Conservation (phyloP, 2,888 invertebrate species). For the Drosophila acutilabella region DNA sequence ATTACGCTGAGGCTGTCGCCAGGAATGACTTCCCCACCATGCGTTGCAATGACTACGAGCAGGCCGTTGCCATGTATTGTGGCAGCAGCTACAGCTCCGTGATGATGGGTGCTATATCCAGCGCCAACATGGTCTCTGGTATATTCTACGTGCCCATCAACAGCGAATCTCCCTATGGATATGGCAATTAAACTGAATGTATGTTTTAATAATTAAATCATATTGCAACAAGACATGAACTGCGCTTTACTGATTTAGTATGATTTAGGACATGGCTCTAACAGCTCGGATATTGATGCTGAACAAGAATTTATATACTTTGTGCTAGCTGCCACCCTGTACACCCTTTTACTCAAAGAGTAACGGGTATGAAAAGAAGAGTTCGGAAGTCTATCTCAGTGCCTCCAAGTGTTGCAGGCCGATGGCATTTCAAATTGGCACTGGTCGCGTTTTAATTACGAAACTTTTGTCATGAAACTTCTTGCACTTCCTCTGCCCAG, state of each 20-base stretch:
- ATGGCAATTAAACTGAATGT: slow-evolving; percentile 51
- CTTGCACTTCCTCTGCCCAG: slow-evolving; percentile 51
- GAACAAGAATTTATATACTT: too few relatives aligned
- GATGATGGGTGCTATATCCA: slow-evolving; percentile 74
- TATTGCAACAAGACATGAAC: not conserved
- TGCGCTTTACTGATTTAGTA: not conserved
- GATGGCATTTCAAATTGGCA: slow-evolving; percentile 38
- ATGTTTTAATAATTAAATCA: slow-evolving; percentile 22
- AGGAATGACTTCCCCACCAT: slow-evolving; percentile 71
- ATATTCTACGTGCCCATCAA: slow-evolving; percentile 80
- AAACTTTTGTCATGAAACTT: slow-evolving; percentile 65
- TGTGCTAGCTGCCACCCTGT: too few relatives aligned
- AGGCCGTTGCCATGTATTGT: slow-evolving; percentile 80
- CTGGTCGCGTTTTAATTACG: slow-evolving; percentile 65
- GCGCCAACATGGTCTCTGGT: slow-evolving; percentile 74
- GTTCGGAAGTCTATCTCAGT: slow-evolving; percentile 8
- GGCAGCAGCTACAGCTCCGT: slow-evolving; percentile 72
- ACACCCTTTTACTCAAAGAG: too few relatives aligned
- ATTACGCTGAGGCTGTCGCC: slow-evolving; percentile 85
- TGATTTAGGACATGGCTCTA: too few relatives aligned
- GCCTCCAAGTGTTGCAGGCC: slow-evolving; percentile 42
- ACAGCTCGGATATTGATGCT: too few relatives aligned
- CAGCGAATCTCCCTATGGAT: slow-evolving; percentile 72
- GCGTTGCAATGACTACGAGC: slow-evolving; percentile 63
- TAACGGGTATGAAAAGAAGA: too few relatives aligned